Evolutionary conservation across 2,113 vertebrate genomes (phyloP).

Genomic region (Hippocampus barbouri): DNA sequence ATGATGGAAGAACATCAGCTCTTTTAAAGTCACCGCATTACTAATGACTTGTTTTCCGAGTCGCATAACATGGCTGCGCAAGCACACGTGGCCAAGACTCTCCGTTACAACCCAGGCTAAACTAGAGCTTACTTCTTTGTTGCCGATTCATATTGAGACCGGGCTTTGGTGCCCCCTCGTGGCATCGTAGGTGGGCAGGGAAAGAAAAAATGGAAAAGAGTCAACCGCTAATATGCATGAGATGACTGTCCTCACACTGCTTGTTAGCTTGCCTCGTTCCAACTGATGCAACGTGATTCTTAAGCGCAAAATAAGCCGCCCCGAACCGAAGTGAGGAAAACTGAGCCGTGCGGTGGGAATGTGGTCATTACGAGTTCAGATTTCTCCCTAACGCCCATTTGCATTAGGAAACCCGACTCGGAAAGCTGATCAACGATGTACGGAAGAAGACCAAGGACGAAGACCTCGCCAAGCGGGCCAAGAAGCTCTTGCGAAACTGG

Average conservation of each 20-base stretch:
- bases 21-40: too few relatives aligned
- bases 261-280: neutral
- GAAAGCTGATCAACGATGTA: conserved; percentile 98
- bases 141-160: too few relatives aligned
- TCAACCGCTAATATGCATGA: too few relatives aligned
- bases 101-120: too few relatives aligned
- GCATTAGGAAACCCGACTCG: conserved; percentile 89
- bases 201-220: too few relatives aligned
- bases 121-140: too few relatives aligned
- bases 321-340: neutral
- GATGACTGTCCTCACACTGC: neutral
- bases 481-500: conserved; percentile 94
- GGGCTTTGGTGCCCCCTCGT: too few relatives aligned
- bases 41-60: too few relatives aligned
- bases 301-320: neutral
- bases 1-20: too few relatives aligned
- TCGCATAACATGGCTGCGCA: too few relatives aligned
- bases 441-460: conserved; percentile 96
- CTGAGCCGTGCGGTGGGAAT: neutral
- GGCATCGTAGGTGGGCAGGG: too few relatives aligned
- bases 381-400: conserved; percentile 19
- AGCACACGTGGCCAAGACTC: too few relatives aligned
- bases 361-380: neutral
- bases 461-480: conserved; percentile 96
- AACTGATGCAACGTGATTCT: neutral